A percentile compares a stretch with the other conserved stretches of the same genome.
These are phyloP conservation scores for Solenopsis invicta DNA, from an alignment of 1,140 invertebrate genomes.

Conservation along the genomic window DNA sequence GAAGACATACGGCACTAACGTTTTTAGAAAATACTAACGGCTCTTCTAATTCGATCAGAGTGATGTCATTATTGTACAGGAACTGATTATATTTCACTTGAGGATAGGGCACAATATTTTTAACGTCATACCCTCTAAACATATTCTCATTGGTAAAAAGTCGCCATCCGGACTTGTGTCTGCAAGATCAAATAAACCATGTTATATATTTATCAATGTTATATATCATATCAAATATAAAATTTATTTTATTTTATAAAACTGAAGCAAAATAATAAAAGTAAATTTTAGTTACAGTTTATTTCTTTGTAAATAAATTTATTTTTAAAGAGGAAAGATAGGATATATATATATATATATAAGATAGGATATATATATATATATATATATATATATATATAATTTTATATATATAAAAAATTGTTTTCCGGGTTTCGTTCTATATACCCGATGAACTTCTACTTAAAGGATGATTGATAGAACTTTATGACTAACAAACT, in stretches of 20 bases:
- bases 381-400: too few species aligned
- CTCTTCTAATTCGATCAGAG: constrained; percentile 87
- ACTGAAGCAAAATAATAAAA: not conserved
- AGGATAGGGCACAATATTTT: constrained; percentile 88
- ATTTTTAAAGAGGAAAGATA: not conserved
- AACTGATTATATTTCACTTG: constrained; percentile 89
- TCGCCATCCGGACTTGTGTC: constrained; percentile 83
- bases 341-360: too few species aligned
- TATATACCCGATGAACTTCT: too few species aligned
- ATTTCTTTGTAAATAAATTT: not conserved
- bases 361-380: too few species aligned
- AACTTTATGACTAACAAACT: too few species aligned
- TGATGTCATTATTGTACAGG: constrained; percentile 88
- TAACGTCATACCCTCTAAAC: constrained; percentile 80
- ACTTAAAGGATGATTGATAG: too few species aligned
- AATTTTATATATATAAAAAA: too few species aligned
- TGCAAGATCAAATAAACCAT: constrained; percentile 63
- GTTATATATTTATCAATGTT: not conserved
- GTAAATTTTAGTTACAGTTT: not conserved
- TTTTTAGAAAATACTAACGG: constrained; percentile 87
- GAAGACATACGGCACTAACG: constrained; percentile 88
- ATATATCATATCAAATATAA: not conserved
- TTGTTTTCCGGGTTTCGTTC: too few species aligned
- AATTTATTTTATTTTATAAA: not conserved
- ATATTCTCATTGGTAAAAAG: constrained; percentile 86